Evolutionary conservation across 2,113 vertebrate genomes (phyloP).

Genomic region (Dinomys branickii): DNA sequence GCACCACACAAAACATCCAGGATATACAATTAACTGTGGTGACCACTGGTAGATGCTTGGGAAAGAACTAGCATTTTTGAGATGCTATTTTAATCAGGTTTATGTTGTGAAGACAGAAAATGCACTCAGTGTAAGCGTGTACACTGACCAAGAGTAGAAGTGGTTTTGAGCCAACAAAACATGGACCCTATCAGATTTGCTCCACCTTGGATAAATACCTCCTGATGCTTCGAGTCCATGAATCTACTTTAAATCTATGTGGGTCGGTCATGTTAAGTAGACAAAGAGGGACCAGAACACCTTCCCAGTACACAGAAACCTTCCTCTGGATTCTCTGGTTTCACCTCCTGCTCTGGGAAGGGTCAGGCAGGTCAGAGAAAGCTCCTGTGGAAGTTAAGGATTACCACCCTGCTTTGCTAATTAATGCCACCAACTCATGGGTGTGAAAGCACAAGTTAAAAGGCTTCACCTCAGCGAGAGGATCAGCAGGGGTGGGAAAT

Average conservation of each 20-base stretch:
- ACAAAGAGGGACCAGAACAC: background rate
- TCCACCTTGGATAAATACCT: background rate
- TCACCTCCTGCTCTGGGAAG: conserved; percentile 56
- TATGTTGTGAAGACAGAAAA: background rate
- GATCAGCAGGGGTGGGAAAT: background rate
- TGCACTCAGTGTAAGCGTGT: too few relatives aligned
- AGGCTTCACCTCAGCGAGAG: conserved; percentile 68
- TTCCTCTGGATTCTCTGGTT: conserved; percentile 50
- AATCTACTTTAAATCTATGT: background rate
- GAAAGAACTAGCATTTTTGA: background rate
- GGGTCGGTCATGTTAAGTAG: background rate
- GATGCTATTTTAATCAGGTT: background rate
- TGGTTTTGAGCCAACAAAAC: background rate
- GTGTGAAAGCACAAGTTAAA: conserved; percentile 73
- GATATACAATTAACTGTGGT: background rate
- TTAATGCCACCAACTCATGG: conserved; percentile 74
- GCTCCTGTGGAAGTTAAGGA: conserved; percentile 72
- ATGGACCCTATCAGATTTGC: background rate
- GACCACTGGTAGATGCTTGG: fast-evolving
- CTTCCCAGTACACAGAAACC: background rate
- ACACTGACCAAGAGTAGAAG: fast-evolving
- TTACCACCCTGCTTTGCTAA: conserved; percentile 67
- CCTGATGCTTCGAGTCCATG: background rate
- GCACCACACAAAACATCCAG: background rate
- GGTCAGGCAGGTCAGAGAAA: conserved; percentile 28